Conservation (phyloP, 2,888 invertebrate species). For the Desoria tigrina region DNA sequence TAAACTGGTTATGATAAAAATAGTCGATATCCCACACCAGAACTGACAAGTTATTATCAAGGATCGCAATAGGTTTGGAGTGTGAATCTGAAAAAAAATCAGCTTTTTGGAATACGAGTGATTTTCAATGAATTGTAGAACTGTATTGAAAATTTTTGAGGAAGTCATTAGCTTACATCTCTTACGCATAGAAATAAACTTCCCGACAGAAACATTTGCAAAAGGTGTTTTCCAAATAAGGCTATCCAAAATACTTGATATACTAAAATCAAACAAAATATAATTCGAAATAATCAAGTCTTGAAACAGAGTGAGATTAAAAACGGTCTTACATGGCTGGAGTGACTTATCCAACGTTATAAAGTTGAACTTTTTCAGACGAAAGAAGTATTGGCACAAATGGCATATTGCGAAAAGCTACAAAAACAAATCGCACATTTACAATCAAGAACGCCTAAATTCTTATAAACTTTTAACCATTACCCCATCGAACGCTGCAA, state of each 20-base stretch:
- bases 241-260: constrained; percentile 27
- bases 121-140: neutral
- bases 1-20: neutral
- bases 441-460: neutral
- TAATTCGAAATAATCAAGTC: neutral
- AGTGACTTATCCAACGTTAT: neutral
- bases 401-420: constrained; percentile 23
- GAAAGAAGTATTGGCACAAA: constrained; percentile 25
- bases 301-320: no score
- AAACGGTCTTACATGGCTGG: constrained; percentile 12
- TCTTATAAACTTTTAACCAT: neutral
- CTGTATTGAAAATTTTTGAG: neutral
- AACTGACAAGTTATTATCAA: constrained; percentile 8
- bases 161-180: constrained; percentile 10
- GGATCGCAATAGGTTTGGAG: neutral
- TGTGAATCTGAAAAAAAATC: neutral
- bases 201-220: constrained; percentile 23
- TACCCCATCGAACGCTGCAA: constrained; percentile 20
- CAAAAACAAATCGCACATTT: neutral
- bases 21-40: constrained; percentile 10
- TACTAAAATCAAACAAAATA: constrained; percentile 13
- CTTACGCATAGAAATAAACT: constrained; percentile 16
- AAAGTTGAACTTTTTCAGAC: constrained; percentile 21
- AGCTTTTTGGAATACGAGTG: neutral
- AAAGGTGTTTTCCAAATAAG: constrained; percentile 23